phyloP scores from a whole-genome alignment of 2,888 invertebrate species.

The Nemurella pictetii region DNA sequence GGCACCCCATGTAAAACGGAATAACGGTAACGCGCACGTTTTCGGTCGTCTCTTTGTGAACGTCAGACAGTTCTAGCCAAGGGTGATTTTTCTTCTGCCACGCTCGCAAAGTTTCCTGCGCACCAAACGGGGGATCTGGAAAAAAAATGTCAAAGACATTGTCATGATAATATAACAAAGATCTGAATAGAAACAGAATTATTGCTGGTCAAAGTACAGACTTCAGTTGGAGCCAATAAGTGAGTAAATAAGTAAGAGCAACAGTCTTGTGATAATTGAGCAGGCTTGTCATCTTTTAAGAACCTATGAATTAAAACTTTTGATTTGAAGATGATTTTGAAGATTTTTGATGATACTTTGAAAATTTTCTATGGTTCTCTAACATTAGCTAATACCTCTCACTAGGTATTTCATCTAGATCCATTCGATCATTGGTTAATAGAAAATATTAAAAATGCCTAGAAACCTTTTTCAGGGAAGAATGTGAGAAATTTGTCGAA shows the following conservation, averaged over 20 bases:
- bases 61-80: constrained; percentile 94
- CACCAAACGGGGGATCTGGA: constrained; percentile 80
- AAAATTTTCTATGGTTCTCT: too few species aligned
- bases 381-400: too few species aligned
- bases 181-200: too few species aligned
- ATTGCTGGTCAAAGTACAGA: too few species aligned
- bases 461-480: constrained; percentile 72
- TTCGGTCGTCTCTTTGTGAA: constrained; percentile 96
- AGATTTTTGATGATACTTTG: too few species aligned
- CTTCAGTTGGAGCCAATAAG: too few species aligned
- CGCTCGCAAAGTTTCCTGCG: constrained; percentile 86
- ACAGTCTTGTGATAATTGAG: too few species aligned
- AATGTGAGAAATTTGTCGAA: constrained; percentile 93
- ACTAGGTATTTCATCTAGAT: too few species aligned
- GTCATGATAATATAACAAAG: too few species aligned
- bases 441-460: background rate
- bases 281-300: too few species aligned
- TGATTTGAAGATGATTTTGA: too few species aligned
- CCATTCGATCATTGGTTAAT: constrained; percentile 4
- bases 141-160: background rate
- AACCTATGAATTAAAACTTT: too few species aligned
- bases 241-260: background rate
- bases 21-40: constrained; percentile 95
- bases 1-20: constrained; percentile 96
- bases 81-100: constrained; percentile 99